Evolutionary conservation across 2,888 invertebrate species (phyloP).

Genomic region (Podabrus alpinus): DNA sequence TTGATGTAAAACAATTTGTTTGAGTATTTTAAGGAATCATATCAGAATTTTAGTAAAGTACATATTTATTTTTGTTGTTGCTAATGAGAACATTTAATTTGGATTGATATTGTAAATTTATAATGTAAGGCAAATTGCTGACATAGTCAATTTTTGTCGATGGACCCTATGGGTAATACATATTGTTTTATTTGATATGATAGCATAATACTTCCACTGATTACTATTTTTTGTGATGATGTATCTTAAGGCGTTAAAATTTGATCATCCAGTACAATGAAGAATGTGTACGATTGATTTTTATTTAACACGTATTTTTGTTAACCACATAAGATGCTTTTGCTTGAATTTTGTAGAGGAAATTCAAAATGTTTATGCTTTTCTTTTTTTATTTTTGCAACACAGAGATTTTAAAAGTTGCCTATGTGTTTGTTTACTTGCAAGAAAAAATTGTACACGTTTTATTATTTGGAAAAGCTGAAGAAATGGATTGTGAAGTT

Average conservation of each 20-base stretch:
- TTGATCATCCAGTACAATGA: constrained; percentile 8
- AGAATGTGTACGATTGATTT: constrained; percentile 3
- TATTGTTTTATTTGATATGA: constrained; percentile 40
- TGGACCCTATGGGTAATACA: constrained; percentile 29
- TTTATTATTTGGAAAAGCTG: constrained; percentile 8
- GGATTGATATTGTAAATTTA: background rate
- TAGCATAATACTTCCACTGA: constrained; percentile 52
- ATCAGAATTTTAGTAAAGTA: background rate
- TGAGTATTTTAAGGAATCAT: background rate
- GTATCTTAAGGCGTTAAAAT: constrained; percentile 27
- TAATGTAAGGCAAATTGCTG: constrained; percentile 26
- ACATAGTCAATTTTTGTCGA: constrained; percentile 25
- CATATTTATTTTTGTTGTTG: background rate
- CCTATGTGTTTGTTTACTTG: background rate
- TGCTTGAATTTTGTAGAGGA: constrained; percentile 3
- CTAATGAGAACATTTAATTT: background rate
- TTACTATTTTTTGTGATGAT: constrained; percentile 31
- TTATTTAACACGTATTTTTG: background rate
- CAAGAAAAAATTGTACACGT: background rate
- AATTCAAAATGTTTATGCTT: background rate
- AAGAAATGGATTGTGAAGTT: constrained; percentile 4
- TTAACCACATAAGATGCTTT: background rate
- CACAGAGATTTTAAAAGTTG: background rate
- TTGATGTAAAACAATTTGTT: background rate
- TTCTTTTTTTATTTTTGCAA: background rate